phyloP scores from a whole-genome alignment of 2,113 vertebrate genomes.

The Pterocles orientalis region DNA sequence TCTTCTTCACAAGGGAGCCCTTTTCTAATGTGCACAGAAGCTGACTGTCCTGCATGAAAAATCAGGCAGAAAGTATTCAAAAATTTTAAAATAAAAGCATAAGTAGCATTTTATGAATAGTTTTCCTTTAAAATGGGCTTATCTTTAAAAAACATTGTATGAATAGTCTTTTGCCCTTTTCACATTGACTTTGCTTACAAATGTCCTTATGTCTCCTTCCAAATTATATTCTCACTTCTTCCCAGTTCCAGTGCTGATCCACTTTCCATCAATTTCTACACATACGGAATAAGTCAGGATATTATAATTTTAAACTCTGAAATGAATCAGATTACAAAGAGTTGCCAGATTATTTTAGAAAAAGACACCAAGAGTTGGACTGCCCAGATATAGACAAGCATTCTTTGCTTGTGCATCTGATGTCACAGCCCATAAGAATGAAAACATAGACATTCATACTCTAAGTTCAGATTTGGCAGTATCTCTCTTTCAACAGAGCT shows the following conservation, averaged over 20 bases:
- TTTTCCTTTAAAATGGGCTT: constrained; percentile 1
- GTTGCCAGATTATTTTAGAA: not conserved
- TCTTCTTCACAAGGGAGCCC: not conserved
- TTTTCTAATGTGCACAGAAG: not conserved
- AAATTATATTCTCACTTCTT: not conserved
- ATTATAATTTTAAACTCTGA: not conserved
- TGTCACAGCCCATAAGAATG: not conserved
- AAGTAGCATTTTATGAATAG: not conserved
- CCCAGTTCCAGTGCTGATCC: not conserved
- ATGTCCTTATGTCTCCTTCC: not conserved
- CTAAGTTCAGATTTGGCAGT: not conserved
- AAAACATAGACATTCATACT: not conserved
- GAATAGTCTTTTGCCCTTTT: not conserved
- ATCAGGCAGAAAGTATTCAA: not conserved
- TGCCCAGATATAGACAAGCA: not conserved
- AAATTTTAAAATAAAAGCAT: not conserved
- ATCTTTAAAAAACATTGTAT: not conserved
- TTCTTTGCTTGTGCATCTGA: not conserved
- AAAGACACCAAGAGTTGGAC: not conserved
- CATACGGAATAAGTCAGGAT: not conserved
- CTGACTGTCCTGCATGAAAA: not conserved
- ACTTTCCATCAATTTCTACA: not conserved
- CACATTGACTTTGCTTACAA: not conserved
- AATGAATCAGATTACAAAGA: not conserved
- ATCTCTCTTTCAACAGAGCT: not conserved